Base-by-base conservation (phyloP, 2,888 invertebrate genomes). In the Phaonia tiefii region DNA sequence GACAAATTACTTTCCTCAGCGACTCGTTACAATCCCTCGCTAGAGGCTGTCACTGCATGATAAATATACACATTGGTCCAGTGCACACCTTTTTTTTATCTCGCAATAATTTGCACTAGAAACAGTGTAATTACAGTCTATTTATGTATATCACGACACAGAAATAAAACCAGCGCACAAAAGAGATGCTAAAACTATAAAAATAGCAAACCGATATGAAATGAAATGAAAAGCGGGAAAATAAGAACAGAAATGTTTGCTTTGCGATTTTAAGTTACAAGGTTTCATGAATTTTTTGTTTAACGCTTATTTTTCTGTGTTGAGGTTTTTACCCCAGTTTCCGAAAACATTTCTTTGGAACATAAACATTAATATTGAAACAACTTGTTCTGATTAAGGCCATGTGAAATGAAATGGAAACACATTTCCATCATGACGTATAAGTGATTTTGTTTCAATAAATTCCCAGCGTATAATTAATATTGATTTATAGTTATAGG, bases 221-320 rank as follows among this genome's bases (percentile, higher is more conserved):
- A 25, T 49, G 60, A 42, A 67, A 46, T 46, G 54, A 63, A 74
- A 80, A 65, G 58, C 39, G 54, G 31, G 42, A 39, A 63, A 31
- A 26, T 26, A 17, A 58, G 26, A 58, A 58, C 58, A n/a, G n/a
- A 58, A 17, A 11, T 63, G 77, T 67, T 77, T 77, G 49, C 76
- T 15, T 65, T 76, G 46, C 5, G 17, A 74, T 73, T 76, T 80
- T 80, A 74, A 74, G 70, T 74, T 70, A 74, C 80, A 80, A 77
- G 80, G 80, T 77, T 80, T 74, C 49, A 56, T 76, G 51, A 54
- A 65, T 80, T 72, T 60, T 65, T 51, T 31, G 39, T 60, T 44
- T 8, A 31, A 66, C 37, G 15, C 4, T 22, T 73, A 51, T 42
- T 44, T 54, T 63, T 42, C 46, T 58, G 11, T 7, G 54, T 75